A percentile compares a stretch with the other conserved stretches of the same genome.
Conservation (phyloP, 64 coral and sea anemone species). For the Pachyseris speciosa region DNA sequence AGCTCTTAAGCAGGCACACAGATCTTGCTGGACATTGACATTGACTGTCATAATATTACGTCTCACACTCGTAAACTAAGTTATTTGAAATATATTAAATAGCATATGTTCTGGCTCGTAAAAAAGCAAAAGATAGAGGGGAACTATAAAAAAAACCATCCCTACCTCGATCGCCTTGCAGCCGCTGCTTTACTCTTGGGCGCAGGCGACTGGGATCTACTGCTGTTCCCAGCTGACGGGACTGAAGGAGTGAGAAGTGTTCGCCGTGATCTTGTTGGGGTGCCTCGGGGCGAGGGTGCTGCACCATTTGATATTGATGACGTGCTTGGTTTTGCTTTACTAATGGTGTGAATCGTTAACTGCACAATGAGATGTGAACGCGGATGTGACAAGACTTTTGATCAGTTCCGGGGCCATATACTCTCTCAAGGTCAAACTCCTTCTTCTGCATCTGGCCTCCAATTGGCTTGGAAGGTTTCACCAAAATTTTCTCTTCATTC, state of each 20-base stretch:
- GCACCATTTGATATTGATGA: slow-evolving; percentile 68
- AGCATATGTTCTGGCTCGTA: too few relatives aligned
- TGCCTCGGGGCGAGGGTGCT: slow-evolving; percentile 86
- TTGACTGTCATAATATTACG: too few relatives aligned
- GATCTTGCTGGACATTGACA: too few relatives aligned
- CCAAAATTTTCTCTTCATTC: slow-evolving; percentile 85
- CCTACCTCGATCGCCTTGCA: slow-evolving; percentile 72
- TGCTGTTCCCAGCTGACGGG: slow-evolving; percentile 49
- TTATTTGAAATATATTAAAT: too few relatives aligned
- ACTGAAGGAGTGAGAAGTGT: slow-evolving; percentile 86
- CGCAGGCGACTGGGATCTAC: slow-evolving; percentile 91
- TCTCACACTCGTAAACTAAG: too few relatives aligned
- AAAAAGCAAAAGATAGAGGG: too few relatives aligned
- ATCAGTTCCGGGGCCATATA: slow-evolving; percentile 70
- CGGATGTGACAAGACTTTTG: slow-evolving; percentile 68
- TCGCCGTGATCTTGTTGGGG: slow-evolving; percentile 78
- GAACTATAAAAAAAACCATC: not conserved
- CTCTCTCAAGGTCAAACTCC: slow-evolving; percentile 92
- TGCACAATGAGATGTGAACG: slow-evolving; percentile 99
- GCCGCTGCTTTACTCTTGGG: slow-evolving; percentile 52
- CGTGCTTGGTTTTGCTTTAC: slow-evolving; percentile 62
- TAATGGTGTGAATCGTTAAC: slow-evolving; percentile 86
- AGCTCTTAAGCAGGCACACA: too few relatives aligned
- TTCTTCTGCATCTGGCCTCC: slow-evolving; percentile 78
- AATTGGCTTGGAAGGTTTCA: slow-evolving; percentile 77